Percentiles rank a stretch among this genome's conserved stretches.
These are phyloP conservation scores for Phymatocera aterrima DNA, from an alignment of 2,888 invertebrate species.

Conservation along the genomic window DNA sequence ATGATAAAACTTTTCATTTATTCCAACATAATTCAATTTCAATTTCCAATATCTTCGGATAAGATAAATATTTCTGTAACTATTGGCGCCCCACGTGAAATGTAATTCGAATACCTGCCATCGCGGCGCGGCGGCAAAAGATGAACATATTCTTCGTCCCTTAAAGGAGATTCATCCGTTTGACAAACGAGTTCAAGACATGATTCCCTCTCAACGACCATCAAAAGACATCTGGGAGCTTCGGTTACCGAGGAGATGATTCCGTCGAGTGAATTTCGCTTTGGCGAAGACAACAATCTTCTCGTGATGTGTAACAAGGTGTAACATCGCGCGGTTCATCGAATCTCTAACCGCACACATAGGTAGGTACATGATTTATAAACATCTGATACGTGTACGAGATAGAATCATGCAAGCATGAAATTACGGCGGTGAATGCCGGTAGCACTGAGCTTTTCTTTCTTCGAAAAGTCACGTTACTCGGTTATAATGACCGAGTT, in stretches of 20 bases:
- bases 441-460: not conserved
- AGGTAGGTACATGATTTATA: not conserved
- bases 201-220: not conserved
- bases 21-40: no score
- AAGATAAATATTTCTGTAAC: not conserved
- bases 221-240: not conserved
- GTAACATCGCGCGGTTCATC: not conserved
- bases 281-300: not conserved
- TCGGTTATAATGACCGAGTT: conserved; percentile 5
- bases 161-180: not conserved
- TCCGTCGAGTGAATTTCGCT: not conserved
- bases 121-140: no score
- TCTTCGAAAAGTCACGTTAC: not conserved
- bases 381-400: not conserved
- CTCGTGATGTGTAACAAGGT: not conserved
- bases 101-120: not conserved
- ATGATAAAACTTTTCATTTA: no score
- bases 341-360: not conserved
- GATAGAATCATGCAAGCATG: not conserved
- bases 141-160: not conserved
- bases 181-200: not conserved
- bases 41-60: not conserved
- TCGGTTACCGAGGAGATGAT: not conserved
- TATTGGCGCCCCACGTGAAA: not conserved
- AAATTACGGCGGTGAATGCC: not conserved